Evolutionary conservation across 2,888 invertebrate genomes (phyloP).

Genomic region (Neoaliturus tenellus): DNA sequence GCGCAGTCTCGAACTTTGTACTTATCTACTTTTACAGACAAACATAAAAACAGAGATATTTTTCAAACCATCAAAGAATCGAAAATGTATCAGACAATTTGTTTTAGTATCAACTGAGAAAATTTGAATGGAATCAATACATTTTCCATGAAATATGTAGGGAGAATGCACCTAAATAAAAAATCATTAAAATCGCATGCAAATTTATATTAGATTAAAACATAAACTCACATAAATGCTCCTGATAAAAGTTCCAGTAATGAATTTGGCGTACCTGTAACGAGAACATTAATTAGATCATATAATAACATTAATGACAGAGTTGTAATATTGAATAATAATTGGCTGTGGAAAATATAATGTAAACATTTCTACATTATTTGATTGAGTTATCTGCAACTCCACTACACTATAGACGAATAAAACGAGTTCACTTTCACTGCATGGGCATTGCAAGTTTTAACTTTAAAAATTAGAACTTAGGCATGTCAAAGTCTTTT

Average conservation of each 20-base stretch:
- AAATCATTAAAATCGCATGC: not conserved
- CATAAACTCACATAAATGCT: not conserved
- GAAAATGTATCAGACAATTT: no score
- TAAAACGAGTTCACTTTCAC: not conserved
- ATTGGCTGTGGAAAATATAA: not conserved
- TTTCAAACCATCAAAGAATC: no score
- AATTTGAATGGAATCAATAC: no score
- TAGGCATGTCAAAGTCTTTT: not conserved
- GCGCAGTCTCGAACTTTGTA: no score
- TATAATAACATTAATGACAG: not conserved
- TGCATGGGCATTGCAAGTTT: not conserved
- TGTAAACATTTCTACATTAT: conserved; percentile 5
- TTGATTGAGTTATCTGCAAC: conserved; percentile 8
- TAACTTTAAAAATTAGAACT: no score
- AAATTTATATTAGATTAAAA: not conserved
- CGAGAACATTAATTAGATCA: conserved; percentile 14
- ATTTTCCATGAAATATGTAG: no score
- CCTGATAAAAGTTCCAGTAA: not conserved
- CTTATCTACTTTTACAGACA: no score
- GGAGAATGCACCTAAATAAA: no score
- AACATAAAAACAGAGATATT: no score
- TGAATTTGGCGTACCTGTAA: conserved; percentile 26
- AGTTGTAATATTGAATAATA: conserved; percentile 9
- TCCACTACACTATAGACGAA: not conserved
- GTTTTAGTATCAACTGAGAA: no score